Conservation (phyloP, 1,140 invertebrate species). For the Gryon sp. region DNA sequence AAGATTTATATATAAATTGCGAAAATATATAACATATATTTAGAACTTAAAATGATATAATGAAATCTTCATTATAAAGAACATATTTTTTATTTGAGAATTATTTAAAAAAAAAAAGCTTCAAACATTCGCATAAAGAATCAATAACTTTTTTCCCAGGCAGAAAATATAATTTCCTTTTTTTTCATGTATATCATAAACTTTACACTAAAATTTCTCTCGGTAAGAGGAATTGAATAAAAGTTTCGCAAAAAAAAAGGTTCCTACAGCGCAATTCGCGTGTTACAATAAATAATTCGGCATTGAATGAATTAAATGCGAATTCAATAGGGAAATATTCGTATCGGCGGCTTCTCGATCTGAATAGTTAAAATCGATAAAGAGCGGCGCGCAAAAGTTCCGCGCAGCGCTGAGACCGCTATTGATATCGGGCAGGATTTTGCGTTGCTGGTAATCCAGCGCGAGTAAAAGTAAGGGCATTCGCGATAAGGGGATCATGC, state of each 20-base stretch:
- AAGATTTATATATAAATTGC: no score
- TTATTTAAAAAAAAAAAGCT: no score
- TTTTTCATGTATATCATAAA: neutral
- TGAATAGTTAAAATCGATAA: conserved; percentile 53
- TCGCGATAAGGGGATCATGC: conserved; percentile 75
- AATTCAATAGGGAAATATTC: conserved; percentile 40
- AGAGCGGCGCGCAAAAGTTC: conserved; percentile 52
- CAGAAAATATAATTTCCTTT: neutral
- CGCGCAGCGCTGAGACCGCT: conserved; percentile 65
- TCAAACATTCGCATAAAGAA: no score
- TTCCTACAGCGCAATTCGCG: neutral
- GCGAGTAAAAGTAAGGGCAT: conserved; percentile 68
- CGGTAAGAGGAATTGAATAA: neutral
- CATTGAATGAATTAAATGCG: conserved; percentile 36
- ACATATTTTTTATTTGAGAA: no score
- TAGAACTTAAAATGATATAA: no score
- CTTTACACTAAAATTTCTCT: neutral
- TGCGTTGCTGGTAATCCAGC: conserved; percentile 69
- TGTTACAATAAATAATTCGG: conserved; percentile 42
- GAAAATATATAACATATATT: no score
- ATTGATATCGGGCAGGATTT: conserved; percentile 73
- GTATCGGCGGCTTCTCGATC: conserved; percentile 38
- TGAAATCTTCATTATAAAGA: no score
- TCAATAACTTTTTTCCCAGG: neutral
- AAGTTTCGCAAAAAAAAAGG: conserved; percentile 1